Percentiles rank a stretch among this genome's conserved stretches.
Conservation (phyloP, 2,113 vertebrate genomes). For the Ramphastos sulfuratus region DNA sequence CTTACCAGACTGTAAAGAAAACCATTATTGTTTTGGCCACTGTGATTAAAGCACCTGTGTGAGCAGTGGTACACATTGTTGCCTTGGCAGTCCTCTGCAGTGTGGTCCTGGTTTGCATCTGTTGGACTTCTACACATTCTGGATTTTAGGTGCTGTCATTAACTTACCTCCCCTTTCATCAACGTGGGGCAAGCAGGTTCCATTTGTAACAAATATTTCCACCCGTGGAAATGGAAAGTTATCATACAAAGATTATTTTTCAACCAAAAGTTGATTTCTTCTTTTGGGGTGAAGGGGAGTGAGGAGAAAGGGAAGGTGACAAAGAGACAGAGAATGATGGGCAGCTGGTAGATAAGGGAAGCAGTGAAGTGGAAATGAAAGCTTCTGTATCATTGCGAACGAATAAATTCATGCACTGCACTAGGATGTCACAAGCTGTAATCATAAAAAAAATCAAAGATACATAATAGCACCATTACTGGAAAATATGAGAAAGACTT, state of each 20-base stretch:
- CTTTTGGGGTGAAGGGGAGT: background rate
- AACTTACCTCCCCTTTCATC: background rate
- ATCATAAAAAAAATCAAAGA: conserved; percentile 55
- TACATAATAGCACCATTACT: conserved; percentile 31
- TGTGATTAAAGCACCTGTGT: background rate
- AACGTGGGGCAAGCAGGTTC: background rate
- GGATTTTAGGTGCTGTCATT: background rate
- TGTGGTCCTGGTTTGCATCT: background rate
- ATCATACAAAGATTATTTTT: background rate
- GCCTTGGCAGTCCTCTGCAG: background rate
- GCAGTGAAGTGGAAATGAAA: conserved; percentile 53
- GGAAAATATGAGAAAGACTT: conserved; percentile 32
- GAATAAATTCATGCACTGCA: conserved; percentile 31
- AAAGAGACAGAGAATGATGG: conserved; percentile 26
- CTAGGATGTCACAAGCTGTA: conserved; percentile 34
- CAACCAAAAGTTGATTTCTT: background rate
- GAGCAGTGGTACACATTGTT: background rate
- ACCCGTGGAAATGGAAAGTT: background rate
- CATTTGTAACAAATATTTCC: background rate
- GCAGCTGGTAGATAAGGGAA: conserved; percentile 44
- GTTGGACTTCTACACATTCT: background rate
- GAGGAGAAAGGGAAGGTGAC: background rate
- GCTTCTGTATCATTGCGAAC: conserved; percentile 35
- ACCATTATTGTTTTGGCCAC: background rate
- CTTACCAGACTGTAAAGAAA: background rate